A percentile compares a stretch with the other conserved stretches of the same genome.
These are phyloP conservation scores for Pangasius mekongensis DNA, from an alignment of 2,797 vertebrate species.

Conservation along the genomic window DNA sequence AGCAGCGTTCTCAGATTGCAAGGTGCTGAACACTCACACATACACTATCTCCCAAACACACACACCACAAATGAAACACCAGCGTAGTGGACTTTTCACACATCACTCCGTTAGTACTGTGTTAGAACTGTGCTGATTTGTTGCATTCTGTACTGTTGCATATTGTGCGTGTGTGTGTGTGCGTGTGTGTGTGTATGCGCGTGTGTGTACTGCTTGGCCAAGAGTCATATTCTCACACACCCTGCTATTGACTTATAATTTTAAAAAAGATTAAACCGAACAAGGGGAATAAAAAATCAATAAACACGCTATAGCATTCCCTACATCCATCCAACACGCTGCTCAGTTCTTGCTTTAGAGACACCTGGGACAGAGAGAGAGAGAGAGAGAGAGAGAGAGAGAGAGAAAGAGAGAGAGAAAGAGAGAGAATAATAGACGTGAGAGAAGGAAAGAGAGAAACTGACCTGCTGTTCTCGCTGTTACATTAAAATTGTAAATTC, in stretches of 20 bases:
- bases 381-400: constrained; percentile 27
- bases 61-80: constrained; percentile 1
- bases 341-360: constrained; percentile 36
- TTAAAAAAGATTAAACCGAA: constrained; percentile 49
- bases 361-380: constrained; percentile 10
- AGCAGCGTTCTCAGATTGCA: background rate
- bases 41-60: background rate
- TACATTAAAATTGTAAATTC: background rate
- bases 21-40: background rate
- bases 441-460: background rate
- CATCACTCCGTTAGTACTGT: background rate
- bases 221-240: constrained; percentile 33
- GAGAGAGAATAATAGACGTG: background rate
- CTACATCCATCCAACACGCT: constrained; percentile 29
- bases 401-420: constrained; percentile 64
- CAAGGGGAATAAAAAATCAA: constrained; percentile 52
- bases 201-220: constrained; percentile 21
- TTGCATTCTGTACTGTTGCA: constrained; percentile 2
- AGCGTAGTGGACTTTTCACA: background rate
- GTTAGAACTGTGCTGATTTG: background rate
- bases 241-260: constrained; percentile 49
- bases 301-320: constrained; percentile 42
- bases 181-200: background rate
- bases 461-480: background rate
- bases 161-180: constrained; percentile 1